Evolutionary conservation across 1,140 invertebrate species (phyloP).

Genomic region (Zaprionus ghesquierei): DNA sequence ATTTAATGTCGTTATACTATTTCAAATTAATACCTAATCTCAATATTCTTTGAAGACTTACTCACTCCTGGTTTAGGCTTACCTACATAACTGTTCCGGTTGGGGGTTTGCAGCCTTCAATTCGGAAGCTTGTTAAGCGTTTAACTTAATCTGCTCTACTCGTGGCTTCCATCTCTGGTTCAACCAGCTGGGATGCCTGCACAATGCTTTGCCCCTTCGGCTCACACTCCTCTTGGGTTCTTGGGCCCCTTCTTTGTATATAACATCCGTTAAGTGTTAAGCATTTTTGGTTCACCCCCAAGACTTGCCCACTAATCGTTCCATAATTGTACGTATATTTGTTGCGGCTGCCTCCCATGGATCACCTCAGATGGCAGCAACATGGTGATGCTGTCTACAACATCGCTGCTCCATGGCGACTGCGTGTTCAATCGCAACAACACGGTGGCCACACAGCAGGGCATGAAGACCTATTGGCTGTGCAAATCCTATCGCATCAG

Average conservation of each 20-base stretch:
- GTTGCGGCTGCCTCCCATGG: slow-evolving; percentile 27
- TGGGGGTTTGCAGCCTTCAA: background rate
- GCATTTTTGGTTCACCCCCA: slow-evolving; percentile 36
- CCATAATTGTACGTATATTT: slow-evolving; percentile 75
- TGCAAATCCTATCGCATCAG: slow-evolving; percentile 82
- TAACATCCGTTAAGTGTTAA: slow-evolving; percentile 54
- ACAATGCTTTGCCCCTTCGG: background rate
- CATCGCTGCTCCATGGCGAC: slow-evolving; percentile 81
- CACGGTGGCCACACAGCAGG: slow-evolving; percentile 82
- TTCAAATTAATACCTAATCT: background rate
- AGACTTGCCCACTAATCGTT: slow-evolving; percentile 64
- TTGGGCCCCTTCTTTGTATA: slow-evolving; percentile 46
- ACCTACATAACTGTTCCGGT: background rate
- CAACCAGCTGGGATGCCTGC: slow-evolving; percentile 15
- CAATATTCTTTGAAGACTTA: background rate
- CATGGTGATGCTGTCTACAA: slow-evolving; percentile 82
- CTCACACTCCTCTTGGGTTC: background rate
- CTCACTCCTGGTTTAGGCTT: background rate
- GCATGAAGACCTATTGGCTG: slow-evolving; percentile 83
- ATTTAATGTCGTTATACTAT: background rate
- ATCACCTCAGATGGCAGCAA: slow-evolving; percentile 69
- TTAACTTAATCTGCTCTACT: background rate
- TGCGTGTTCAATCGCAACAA: slow-evolving; percentile 82
- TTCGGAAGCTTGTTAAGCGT: background rate
- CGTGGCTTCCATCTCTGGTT: slow-evolving; percentile 45